A percentile compares a stretch with the other conserved stretches of the same genome.
Conservation (phyloP, 2,888 invertebrate genomes). For the Norana najaformis region DNA sequence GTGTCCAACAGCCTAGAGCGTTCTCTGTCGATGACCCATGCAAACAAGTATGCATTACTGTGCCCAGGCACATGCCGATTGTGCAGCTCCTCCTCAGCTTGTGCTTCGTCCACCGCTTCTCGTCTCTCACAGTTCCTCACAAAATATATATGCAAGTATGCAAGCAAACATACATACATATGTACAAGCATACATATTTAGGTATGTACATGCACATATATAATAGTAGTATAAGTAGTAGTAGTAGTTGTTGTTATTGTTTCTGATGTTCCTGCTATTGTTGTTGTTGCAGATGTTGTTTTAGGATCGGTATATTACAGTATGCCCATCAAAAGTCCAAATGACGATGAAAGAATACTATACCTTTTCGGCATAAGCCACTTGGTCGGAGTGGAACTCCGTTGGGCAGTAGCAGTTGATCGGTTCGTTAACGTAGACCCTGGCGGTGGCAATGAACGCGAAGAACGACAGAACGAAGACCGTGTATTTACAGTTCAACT, state of each 20-base stretch:
- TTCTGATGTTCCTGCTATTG: neutral
- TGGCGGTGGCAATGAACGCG: slow-evolving; percentile 39
- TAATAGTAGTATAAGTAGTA: neutral
- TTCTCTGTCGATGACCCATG: too few species aligned
- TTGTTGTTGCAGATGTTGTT: neutral
- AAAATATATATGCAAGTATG: too few species aligned
- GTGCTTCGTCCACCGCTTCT: too few species aligned
- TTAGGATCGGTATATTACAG: neutral
- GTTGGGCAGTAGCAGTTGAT: slow-evolving; percentile 46
- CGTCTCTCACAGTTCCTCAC: too few species aligned
- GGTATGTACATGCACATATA: too few species aligned
- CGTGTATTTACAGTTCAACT: slow-evolving; percentile 41
- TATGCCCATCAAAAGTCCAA: neutral
- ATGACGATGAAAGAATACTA: neutral
- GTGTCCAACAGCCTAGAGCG: too few species aligned
- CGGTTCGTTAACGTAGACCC: slow-evolving; percentile 39
- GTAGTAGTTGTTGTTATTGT: neutral
- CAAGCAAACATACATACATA: too few species aligned
- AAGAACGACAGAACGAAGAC: slow-evolving; percentile 38
- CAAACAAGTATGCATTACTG: too few species aligned
- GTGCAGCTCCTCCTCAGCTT: too few species aligned
- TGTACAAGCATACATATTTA: too few species aligned
- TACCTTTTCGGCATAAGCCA: neutral
- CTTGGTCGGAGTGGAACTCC: slow-evolving; percentile 34
- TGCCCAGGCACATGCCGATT: too few species aligned